phyloP scores from a whole-genome alignment of 2,113 vertebrate species.

The Gadus macrocephalus region DNA sequence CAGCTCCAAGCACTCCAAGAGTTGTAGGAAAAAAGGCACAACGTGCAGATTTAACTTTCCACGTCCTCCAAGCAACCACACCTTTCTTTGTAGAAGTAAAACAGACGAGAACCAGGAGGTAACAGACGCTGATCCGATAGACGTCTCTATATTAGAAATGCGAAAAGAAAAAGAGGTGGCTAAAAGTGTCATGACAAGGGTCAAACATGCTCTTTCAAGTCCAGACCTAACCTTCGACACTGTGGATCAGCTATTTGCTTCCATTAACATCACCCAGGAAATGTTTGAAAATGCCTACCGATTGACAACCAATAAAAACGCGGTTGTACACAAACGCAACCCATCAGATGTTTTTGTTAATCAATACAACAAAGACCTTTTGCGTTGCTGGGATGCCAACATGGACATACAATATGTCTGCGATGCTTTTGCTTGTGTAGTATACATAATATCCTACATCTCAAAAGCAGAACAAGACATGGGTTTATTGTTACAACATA shows the following conservation, averaged over 20 bases:
- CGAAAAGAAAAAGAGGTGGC: neutral
- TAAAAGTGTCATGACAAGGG: neutral
- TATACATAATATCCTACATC: conserved; percentile 25
- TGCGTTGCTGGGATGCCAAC: neutral
- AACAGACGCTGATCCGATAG: no score
- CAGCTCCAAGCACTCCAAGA: no score
- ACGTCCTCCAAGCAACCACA: no score
- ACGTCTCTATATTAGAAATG: no score
- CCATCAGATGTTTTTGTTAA: conserved; percentile 17
- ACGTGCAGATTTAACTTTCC: no score
- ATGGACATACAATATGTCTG: neutral
- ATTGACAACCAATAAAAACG: neutral
- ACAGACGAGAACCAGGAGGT: no score
- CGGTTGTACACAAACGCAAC: conserved; percentile 6
- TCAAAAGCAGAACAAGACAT: conserved; percentile 34
- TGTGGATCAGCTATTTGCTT: neutral
- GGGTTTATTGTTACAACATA: conserved; percentile 11
- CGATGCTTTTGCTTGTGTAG: conserved; percentile 20
- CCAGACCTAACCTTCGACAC: neutral
- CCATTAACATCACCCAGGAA: neutral
- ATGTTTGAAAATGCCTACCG: neutral
- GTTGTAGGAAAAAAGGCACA: no score
- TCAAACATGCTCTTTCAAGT: neutral
- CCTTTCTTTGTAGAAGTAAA: no score
- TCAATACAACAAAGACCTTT: conserved; percentile 8